phyloP scores from a whole-genome alignment of 2,113 vertebrate genomes.

The Cettia cetti region DNA sequence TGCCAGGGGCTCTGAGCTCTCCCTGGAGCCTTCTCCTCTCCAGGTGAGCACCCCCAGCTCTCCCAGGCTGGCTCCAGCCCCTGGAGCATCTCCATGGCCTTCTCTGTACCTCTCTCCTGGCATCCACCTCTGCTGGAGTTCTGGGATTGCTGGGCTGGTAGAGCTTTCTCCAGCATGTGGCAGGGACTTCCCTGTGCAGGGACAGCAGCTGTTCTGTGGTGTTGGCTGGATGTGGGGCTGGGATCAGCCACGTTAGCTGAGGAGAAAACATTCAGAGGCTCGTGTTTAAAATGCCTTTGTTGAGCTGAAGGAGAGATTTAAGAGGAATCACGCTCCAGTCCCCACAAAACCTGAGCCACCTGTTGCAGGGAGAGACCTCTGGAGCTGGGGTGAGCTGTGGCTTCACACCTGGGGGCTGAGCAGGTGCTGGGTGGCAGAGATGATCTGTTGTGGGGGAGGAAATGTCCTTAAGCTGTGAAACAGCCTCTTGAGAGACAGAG shows the following conservation, averaged over 20 bases:
- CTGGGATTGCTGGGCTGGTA: not conserved
- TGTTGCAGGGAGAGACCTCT: not conserved
- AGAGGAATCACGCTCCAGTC: accelerated
- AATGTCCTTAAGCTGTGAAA: not conserved
- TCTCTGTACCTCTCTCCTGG: not conserved
- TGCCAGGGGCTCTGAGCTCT: not conserved
- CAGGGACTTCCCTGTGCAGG: not conserved
- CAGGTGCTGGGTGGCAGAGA: not conserved
- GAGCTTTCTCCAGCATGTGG: accelerated
- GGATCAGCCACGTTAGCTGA: not conserved
- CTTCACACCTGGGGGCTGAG: not conserved
- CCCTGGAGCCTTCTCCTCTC: not conserved
- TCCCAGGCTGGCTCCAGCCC: not conserved
- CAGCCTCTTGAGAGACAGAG: not conserved
- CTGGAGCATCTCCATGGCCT: not conserved
- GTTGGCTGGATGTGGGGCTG: not conserved
- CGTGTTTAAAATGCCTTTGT: not conserved
- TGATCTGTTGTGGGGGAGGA: not conserved
- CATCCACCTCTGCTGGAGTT: not conserved
- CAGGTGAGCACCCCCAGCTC: not conserved
- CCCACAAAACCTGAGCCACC: not conserved
- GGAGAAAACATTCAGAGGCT: not conserved
- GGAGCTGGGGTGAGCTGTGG: not conserved
- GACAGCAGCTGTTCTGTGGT: not conserved
- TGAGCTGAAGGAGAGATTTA: not conserved